These are phyloP conservation scores for Catharus bicknelli DNA, from an alignment of 2,113 vertebrate genomes.

Conservation along the genomic window DNA sequence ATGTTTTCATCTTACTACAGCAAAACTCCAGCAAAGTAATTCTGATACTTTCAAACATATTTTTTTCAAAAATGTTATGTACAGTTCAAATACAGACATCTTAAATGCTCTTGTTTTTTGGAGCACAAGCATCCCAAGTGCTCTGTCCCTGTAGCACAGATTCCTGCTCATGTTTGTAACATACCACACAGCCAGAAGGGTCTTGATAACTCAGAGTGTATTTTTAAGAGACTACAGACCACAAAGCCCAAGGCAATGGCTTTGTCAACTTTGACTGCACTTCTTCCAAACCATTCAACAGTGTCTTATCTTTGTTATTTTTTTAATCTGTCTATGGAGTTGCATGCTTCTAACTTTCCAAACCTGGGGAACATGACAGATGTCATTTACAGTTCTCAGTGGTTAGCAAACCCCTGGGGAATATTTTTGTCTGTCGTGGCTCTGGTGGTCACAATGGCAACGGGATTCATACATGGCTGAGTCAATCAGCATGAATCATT, in stretches of 20 bases:
- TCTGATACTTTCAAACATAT: not conserved
- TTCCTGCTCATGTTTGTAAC: not conserved
- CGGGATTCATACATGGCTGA: not conserved
- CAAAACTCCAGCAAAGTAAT: not conserved
- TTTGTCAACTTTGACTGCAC: not conserved
- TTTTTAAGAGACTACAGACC: not conserved
- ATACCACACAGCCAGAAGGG: not conserved
- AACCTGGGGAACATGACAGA: not conserved
- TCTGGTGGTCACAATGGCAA: slow-evolving; percentile 45
- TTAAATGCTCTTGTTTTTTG: not conserved
- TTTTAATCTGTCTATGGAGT: not conserved
- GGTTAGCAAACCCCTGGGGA: slow-evolving; percentile 18
- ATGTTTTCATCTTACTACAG: not conserved
- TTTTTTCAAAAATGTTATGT: not conserved
- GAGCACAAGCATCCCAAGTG: not conserved
- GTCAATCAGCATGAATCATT: slow-evolving; percentile 54
- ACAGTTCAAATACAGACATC: not conserved
- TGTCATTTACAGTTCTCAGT: not conserved
- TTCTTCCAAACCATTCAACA: not conserved
- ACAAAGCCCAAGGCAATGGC: not conserved
- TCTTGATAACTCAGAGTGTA: not conserved
- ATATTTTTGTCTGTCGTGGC: not conserved
- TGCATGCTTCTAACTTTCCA: not conserved
- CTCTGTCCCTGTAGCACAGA: not conserved
- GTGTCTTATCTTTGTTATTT: not conserved